phyloP scores from a whole-genome alignment of 2,888 invertebrate species.

The Ectemnius continuus region DNA sequence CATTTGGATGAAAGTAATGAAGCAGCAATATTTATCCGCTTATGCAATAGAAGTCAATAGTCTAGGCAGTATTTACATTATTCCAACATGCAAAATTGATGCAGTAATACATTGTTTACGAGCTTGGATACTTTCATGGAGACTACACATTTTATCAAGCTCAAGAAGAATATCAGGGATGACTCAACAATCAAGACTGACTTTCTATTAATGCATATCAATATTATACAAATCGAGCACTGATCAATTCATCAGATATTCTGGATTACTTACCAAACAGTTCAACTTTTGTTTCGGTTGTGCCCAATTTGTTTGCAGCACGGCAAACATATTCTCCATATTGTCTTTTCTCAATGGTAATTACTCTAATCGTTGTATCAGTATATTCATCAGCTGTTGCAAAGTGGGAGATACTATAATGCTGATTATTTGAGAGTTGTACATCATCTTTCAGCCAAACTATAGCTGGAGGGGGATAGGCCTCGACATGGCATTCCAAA shows the following conservation, averaged over 20 bases:
- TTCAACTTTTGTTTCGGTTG: slow-evolving; percentile 88
- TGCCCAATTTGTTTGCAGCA: slow-evolving; percentile 92
- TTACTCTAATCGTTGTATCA: slow-evolving; percentile 92
- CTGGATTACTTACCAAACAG: slow-evolving; percentile 85
- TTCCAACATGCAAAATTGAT: slow-evolving; percentile 28
- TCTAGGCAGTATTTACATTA: neutral
- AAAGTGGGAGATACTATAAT: slow-evolving; percentile 93
- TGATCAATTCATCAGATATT: neutral
- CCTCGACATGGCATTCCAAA: slow-evolving; percentile 95
- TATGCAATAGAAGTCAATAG: slow-evolving; percentile 1
- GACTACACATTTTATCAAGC: too few relatives aligned
- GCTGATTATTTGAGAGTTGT: slow-evolving; percentile 92
- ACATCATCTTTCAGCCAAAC: slow-evolving; percentile 93
- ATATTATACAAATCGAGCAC: neutral
- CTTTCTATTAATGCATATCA: neutral
- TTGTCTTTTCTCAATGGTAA: slow-evolving; percentile 94
- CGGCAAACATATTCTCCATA: slow-evolving; percentile 92
- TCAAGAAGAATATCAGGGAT: too few relatives aligned
- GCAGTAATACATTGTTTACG: neutral
- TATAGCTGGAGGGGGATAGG: slow-evolving; percentile 95
- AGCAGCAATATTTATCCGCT: neutral
- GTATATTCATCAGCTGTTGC: slow-evolving; percentile 95
- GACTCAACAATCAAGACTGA: slow-evolving; percentile 1
- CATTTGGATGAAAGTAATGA: slow-evolving; percentile 9
- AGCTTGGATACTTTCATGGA: too few relatives aligned